Evolutionary conservation across 1,140 invertebrate genomes (phyloP).

Genomic region (Sinella curviseta): DNA sequence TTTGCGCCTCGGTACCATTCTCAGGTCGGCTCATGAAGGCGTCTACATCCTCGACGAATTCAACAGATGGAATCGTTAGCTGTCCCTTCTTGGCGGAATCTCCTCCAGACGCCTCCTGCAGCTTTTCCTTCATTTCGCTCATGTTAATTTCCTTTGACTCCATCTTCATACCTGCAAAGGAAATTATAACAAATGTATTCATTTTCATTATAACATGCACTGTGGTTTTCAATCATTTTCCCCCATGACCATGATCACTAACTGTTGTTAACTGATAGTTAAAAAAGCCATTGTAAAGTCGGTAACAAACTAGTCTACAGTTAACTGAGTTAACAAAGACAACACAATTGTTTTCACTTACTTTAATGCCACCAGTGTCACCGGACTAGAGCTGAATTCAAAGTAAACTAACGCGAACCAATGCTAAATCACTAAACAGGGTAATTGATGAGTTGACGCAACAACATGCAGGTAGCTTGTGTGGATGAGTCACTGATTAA

Average conservation of each 20-base stretch:
- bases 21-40: conserved; percentile 82
- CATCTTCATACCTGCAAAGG: conserved; percentile 2
- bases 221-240: conserved; percentile 99
- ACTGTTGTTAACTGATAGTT: background rate
- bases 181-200: background rate
- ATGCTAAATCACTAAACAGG: no score
- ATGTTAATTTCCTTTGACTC: conserved; percentile 1
- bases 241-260: conserved; percentile 89
- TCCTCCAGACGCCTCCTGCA: background rate
- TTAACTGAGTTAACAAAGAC: no score
- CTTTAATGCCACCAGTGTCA: no score
- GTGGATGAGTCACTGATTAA: no score
- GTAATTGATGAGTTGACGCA: no score
- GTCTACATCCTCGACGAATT: conserved; percentile 81
- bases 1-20: conserved; percentile 75
- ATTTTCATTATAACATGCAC: conserved; percentile 74
- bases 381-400: no score
- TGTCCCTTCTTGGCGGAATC: background rate
- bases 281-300: no score
- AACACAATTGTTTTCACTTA: no score
- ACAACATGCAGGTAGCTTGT: no score
- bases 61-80: conserved; percentile 27
- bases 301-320: no score
- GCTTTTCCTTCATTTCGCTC: conserved; percentile 1
- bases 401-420: no score